Conservation (phyloP, 1,140 invertebrate genomes). For the Apis florea region DNA sequence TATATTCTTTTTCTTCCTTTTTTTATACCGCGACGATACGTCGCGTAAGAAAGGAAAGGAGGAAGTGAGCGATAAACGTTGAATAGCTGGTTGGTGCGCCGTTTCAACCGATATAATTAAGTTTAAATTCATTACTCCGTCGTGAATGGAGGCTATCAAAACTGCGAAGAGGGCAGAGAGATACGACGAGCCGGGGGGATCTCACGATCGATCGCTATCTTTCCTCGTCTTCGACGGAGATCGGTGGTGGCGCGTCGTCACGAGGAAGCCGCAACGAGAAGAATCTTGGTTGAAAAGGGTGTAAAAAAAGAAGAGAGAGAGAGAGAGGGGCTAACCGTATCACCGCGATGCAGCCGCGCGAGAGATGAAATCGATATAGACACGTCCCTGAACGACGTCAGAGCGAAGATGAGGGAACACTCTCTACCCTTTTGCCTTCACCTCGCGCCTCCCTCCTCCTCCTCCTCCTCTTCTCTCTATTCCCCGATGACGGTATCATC, state of each 20-base stretch:
- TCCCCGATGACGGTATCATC: constrained; percentile 60
- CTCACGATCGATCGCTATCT: neutral
- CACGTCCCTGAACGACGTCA: constrained; percentile 66
- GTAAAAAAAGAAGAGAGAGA: neutral
- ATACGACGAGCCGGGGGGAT: neutral
- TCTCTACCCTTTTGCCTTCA: constrained; percentile 22
- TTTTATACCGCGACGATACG: too few species aligned
- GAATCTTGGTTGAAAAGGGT: neutral
- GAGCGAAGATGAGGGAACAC: constrained; percentile 43
- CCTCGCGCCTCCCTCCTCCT: neutral
- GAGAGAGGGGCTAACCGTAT: constrained; percentile 41
- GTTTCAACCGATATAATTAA: constrained; percentile 27
- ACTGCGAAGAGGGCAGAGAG: neutral
- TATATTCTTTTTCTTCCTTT: too few species aligned
- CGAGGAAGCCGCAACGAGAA: too few species aligned
- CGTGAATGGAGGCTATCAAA: neutral
- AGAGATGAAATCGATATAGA: constrained; percentile 67
- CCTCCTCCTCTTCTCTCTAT: neutral
- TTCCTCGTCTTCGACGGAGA: neutral
- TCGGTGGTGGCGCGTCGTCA: too few species aligned
- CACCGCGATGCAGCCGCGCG: constrained; percentile 48
- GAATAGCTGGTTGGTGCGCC: neutral
- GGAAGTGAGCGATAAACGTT: constrained; percentile 3
- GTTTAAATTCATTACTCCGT: constrained; percentile 11
- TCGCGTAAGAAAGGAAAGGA: too few species aligned